Conservation (phyloP, 2,113 vertebrate species). For the Cyprinodon variegatus region DNA sequence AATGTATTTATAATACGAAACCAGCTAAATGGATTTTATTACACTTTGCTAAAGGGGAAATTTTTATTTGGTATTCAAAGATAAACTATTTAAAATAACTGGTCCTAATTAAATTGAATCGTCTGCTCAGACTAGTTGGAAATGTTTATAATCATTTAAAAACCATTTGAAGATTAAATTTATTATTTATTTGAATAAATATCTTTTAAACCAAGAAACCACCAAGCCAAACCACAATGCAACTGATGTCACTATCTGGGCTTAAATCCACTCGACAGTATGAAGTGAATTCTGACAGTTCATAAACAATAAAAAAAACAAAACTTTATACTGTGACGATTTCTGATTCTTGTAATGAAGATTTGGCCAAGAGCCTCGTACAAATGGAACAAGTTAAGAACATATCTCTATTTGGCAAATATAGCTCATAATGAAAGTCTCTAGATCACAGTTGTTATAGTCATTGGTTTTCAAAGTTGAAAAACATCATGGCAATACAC, state of each 20-base stretch:
- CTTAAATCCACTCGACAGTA: not conserved
- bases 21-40: conserved; percentile 21
- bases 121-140: not conserved
- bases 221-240: not conserved
- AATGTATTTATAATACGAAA: conserved; percentile 50
- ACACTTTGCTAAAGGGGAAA: conserved; percentile 15
- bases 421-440: not conserved
- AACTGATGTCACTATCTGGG: not conserved
- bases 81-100: conserved; percentile 13
- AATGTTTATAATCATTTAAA: not conserved
- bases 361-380: not conserved
- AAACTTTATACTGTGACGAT: not conserved
- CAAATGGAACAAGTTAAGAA: not conserved
- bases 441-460: not conserved
- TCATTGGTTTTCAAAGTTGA: not conserved
- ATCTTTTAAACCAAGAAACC: not conserved
- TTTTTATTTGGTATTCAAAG: conserved; percentile 49
- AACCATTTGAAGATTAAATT: not conserved
- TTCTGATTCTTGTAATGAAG: not conserved
- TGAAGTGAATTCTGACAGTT: not conserved
- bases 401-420: not conserved
- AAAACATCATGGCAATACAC: not conserved
- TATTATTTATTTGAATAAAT: not conserved
- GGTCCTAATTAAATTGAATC: not conserved
- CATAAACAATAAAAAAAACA: not conserved